Evolutionary conservation across 2,797 vertebrate species (phyloP), one percentile per base, ranked within the genome.

Genomic region (Silurus lanzhouensis): DNA sequence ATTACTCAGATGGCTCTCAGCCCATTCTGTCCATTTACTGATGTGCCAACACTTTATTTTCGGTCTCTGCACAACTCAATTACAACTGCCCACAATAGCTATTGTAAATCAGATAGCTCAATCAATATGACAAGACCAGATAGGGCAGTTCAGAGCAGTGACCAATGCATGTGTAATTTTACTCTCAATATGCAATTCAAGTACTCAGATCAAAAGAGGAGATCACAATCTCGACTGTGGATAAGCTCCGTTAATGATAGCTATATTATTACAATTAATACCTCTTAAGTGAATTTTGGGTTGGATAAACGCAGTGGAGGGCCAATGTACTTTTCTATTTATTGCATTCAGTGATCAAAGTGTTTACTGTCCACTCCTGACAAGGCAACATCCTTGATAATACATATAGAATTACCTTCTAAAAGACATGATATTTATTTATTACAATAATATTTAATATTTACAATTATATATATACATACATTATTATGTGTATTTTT

Each of bases 31-130:
- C 38, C 48, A 70, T 44, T 58, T 31, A 79, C 85, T 19, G 83
- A 87, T 87, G 55, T 78, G 77, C 76, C 76, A 81, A 66, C 81
- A 86, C 72, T 85, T 89, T 88, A 85, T 86, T 84, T 83, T 70
- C 79, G 82, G 79, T 85, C 76, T 83, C 14, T 70, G 87, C 80
- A 85, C 44, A 82, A 66, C 81, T 85, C 80, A 88, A 84, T 88
- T 85, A 75, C 77, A 64, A 61, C 76, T 74, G 55, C 81, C 46
- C 66, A 72, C 44, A 46, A 83, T 81, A 84, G 78, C 19, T 68
- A 81, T 46, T 82, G 75, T 78, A 77, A 87, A 71, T 60, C 83
- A 57, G 46, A 55, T 31, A 20, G 58, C 72, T 78, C 52, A 58
- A 31, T 87, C 81, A 77, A 55, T 81, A 78, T 13, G n/a, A 25